A percentile compares a stretch with the other conserved stretches of the same genome.
phyloP scores from a whole-genome alignment of 2,797 vertebrate genomes.

The Danio kyathit region DNA sequence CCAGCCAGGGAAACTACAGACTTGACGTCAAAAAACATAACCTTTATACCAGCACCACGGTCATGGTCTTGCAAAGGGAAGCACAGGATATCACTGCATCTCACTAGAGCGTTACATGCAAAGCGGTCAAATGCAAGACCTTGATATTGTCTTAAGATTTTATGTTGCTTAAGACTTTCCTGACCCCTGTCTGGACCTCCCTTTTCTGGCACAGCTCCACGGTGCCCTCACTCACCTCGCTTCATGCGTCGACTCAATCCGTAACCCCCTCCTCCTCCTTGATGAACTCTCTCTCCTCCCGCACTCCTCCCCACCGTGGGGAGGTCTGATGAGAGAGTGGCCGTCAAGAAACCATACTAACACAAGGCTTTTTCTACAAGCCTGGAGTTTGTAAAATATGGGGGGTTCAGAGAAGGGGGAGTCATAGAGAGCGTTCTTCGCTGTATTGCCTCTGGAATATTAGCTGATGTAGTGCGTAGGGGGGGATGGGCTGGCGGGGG shows the following conservation, averaged over 20 bases:
- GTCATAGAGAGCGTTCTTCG: conserved; percentile 60
- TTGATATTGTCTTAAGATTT: conserved; percentile 54
- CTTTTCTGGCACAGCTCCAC: conserved; percentile 78
- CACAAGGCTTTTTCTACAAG: conserved; percentile 74
- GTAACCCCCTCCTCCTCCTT: conserved; percentile 59
- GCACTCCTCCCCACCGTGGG: conserved; percentile 49
- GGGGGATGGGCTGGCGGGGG: conserved; percentile 67
- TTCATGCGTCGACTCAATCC: conserved; percentile 51
- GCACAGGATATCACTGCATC: conserved; percentile 10
- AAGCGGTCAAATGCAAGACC: conserved; percentile 56
- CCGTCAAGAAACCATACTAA: conserved; percentile 76
- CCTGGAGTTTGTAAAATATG: conserved; percentile 63
- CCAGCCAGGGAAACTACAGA: conserved; percentile 2
- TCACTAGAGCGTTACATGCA: conserved; percentile 42
- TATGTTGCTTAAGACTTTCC: conserved; percentile 57
- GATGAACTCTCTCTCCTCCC: conserved; percentile 42
- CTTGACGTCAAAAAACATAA: conserved; percentile 18
- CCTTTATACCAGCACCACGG: conserved; percentile 5
- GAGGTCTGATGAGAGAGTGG: conserved; percentile 73
- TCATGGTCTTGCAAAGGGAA: conserved; percentile 34
- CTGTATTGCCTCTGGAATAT: conserved; percentile 77
- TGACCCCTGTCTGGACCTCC: conserved; percentile 77
- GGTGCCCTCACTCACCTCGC: conserved; percentile 77
- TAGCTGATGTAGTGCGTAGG: conserved; percentile 76
- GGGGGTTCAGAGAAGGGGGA: conserved; percentile 58